Conservation (phyloP, 2,888 invertebrate genomes). For the Dioctria linearis region DNA sequence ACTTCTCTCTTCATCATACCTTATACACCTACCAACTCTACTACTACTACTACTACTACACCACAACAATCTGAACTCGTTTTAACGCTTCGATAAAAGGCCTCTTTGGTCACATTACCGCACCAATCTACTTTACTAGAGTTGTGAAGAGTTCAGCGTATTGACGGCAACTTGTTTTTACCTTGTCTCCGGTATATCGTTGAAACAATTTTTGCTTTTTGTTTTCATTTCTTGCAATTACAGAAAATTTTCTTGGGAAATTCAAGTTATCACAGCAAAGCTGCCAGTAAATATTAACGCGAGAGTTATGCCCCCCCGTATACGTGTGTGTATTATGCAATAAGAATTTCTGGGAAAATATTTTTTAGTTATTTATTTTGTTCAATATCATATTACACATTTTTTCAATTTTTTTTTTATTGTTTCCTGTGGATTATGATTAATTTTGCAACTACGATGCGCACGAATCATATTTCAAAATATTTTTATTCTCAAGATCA, state of each 20-base stretch:
- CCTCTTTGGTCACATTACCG: conserved; percentile 24
- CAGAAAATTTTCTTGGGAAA: conserved; percentile 31
- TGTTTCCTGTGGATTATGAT: no score
- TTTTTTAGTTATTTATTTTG: neutral
- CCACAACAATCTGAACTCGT: conserved; percentile 13
- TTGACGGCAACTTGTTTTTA: conserved; percentile 45
- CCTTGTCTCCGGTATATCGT: conserved; percentile 36
- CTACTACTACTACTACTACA: no score
- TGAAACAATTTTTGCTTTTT: conserved; percentile 9
- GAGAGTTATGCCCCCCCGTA: no score
- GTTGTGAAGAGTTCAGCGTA: conserved; percentile 30
- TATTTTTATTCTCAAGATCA: no score
- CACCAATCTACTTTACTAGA: neutral
- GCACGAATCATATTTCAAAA: no score
- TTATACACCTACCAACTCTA: no score
- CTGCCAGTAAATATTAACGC: neutral
- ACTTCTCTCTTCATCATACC: neutral
- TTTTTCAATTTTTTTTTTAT: no score
- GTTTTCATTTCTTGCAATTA: neutral
- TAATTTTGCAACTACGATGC: no score
- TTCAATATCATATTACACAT: no score
- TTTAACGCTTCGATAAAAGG: conserved; percentile 37
- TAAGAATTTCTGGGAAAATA: conserved; percentile 15
- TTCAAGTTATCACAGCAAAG: conserved; percentile 19
- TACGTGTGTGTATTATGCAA: conserved; percentile 1